phyloP scores from a whole-genome alignment of 64 coral and sea anemone genomes.

The Catalaphyllia jardinei region DNA sequence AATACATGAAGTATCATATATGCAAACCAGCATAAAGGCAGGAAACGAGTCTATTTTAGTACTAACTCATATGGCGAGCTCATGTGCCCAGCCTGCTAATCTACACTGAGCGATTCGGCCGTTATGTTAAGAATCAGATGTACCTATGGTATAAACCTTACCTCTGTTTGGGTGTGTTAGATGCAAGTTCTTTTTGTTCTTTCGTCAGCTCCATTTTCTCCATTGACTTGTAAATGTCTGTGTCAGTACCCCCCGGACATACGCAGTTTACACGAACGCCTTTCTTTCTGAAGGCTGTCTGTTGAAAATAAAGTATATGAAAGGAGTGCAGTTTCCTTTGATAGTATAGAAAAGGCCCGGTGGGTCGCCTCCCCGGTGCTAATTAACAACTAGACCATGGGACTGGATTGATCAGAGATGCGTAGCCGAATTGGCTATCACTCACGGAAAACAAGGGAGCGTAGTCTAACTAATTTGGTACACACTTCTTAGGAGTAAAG shows the following conservation, averaged over 20 bases:
- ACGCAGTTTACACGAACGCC: constrained; percentile 90
- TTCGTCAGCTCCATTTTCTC: constrained; percentile 58
- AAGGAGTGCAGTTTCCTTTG: no score
- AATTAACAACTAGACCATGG: no score
- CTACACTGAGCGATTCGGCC: background rate
- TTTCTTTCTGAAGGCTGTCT: constrained; percentile 80
- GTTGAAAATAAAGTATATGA: constrained; percentile 8
- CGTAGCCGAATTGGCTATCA: no score
- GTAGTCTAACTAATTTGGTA: no score
- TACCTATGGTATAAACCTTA: background rate
- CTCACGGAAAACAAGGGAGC: no score
- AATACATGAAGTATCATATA: no score
- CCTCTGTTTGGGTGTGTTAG: constrained; percentile 69
- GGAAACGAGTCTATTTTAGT: background rate
- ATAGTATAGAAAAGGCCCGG: no score
- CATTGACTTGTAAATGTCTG: constrained; percentile 55
- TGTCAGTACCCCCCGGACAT: constrained; percentile 83
- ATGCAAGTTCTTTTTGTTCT: constrained; percentile 65
- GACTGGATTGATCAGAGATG: no score
- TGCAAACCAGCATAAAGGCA: background rate
- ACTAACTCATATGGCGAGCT: background rate
- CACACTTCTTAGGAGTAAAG: no score
- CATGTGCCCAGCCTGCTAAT: background rate
- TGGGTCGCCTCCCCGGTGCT: no score
- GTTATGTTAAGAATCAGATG: background rate